Evolutionary conservation across 2,888 invertebrate species (phyloP), one percentile per base, ranked within the genome.

Genomic region (Apamea anceps): DNA sequence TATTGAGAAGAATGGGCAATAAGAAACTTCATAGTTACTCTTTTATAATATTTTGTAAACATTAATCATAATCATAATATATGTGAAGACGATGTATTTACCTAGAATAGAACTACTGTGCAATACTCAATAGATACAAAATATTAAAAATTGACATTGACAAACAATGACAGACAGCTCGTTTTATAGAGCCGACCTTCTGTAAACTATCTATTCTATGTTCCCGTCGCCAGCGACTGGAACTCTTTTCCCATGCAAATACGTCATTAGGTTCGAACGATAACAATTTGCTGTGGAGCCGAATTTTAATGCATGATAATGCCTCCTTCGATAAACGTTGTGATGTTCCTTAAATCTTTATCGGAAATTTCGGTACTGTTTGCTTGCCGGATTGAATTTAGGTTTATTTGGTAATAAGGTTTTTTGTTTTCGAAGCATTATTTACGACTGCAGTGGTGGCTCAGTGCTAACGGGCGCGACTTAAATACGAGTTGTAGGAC

Each of bases 221-320:
- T 13, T 15, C 8, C 25, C 10, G 12, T 48, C 1, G n/a, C 13
- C 28, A n/a, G 45, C 8, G 37, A 63, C 84, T 81, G 87, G 90
- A 93, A 94, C 93, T 94, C 94, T 94, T 94, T 94, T 93, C 91
- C 91, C 91, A 95, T 95, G 95, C 95, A 95, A 95, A 95, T 95
- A 94, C 93, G 90, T 95, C 94, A 95, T 95, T 95, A 95, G 92
- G 91, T 90, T 90, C 91, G 84, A 79, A 87, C 92, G 93, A 92
- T 93, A 93, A 94, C 94, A 93, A 94, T 94, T 94, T 94, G 92
- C 89, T 92, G 90, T 88, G 91, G 88, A 80, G 87, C 78, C 91
- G 94, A 94, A 94, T 95, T 93, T 94, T 94, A 94, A 94, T 94
- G 91, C 90, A 94, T 93, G 94, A 91, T 93, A 92, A 94, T 95